Evolutionary conservation across 2,797 vertebrate species (phyloP), one percentile per base, ranked within the genome.

Genomic region (Mormyrus proboscirostris): DNA sequence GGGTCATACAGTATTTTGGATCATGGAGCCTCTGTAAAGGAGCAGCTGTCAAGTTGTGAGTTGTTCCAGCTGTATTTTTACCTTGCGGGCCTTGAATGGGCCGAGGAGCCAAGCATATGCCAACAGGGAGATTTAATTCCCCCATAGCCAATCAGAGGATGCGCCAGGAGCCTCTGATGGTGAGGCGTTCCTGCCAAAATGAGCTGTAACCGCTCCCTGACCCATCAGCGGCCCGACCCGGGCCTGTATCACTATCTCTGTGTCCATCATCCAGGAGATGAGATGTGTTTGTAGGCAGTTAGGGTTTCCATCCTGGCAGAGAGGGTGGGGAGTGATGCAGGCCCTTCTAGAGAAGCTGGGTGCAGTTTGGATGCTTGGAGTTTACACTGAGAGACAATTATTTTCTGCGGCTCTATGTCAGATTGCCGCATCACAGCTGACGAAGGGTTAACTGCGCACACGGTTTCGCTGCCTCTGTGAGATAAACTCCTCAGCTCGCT

Each of bases 401-500:
- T 41, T 16, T 76, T 41, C 38, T 76, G 69, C 33, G 62, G 25
- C 62, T 59, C 57, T 41, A 14, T 76, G 69, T 41, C 69, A 76
- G 69, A 38, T 41, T 41, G 12, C 69, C 12, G 16, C 69, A 76
- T 76, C 4, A 14, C 33, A 29, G 89, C n/a, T 19, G 8, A 19
- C 14, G 65, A 86, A 8, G 83, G 4, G 83, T 86, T 73, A 89
- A 89, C 14, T 41, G 57, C 57, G 41, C 10, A 25, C 51, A 88
- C 44, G 49, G 2, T 76, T 53, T 85, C 47, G 44, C 82, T 65
- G 82, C 53, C 22, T 85, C 76, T 7, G 76, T 25, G 88, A 19
- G 89, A 90, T 88, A 62, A 65, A n/a, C 44, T 25, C 33, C 73
- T 59, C 59, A 82, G 55, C 47, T 87, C 83, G 14, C 88, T 41